Base-by-base conservation (phyloP, 1,140 invertebrate genomes). In the Melipona quadrifasciata region DNA sequence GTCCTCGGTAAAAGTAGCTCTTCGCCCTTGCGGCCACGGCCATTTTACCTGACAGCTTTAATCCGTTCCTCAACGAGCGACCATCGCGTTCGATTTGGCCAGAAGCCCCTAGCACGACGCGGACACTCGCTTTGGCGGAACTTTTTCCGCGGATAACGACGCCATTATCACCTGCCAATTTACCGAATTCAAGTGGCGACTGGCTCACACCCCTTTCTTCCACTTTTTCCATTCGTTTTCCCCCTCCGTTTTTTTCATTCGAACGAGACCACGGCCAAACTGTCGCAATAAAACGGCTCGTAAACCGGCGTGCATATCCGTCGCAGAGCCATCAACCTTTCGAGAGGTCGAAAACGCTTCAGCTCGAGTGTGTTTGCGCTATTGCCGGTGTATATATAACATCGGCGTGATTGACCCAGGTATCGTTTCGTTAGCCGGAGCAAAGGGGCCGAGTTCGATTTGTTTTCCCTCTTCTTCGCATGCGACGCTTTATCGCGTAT, bases 261-360 rank as follows among this genome's bases (percentile, higher is more conserved):
- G 51, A 21, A 55, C 34, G 51, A 58, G 14, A 53, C 34, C 53
- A 34, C 27, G 77, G 57, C n/a, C 78, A 83, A 89, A 78, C 80
- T 85, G 85, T 89, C 65, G 85, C 85, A 85, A 89, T 89, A 89
- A 89, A 89, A 82, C 51, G 81, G 74, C 78, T 82, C 85, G 87
- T 89, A 89, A 89, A 86, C 76, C 65, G 67, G 51, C 47, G 47
- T 72, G 24, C 85, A 79, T 82, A 76, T 70, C 58, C 72, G 77
- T 55, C 80, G 72, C 51, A 77, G 77, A 51, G 21, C 77, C 71
- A 79, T 86, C 84, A 72, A 58, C 17, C 87, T 74, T 87, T 89
- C 78, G 55, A 77, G 87, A 47, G 55, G 8, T 53, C 47, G 3
- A 75, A 31, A 79, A 70, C 55, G 82, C 10, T 76, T 27, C 47